These are phyloP conservation scores for Meghimatium bilineatum DNA, from an alignment of 2,888 invertebrate genomes.

Conservation along the genomic window DNA sequence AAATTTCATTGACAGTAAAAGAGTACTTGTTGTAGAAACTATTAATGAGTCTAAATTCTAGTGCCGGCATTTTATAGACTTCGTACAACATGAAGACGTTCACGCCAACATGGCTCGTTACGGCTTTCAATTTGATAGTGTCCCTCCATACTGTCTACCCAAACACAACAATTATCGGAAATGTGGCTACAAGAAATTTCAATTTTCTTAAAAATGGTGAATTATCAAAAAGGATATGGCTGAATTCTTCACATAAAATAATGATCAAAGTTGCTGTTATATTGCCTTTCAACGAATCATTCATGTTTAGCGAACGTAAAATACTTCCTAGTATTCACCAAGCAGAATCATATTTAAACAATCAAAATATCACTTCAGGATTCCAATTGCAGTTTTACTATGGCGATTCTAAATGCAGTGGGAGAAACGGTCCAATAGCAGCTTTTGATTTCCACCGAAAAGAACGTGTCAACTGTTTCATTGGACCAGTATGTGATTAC, in stretches of 20 bases:
- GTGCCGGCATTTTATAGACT: no score
- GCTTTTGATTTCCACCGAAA: slow-evolving; percentile 68
- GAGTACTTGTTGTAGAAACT: no score
- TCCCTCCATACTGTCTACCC: no score
- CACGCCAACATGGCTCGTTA: no score
- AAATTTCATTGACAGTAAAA: no score
- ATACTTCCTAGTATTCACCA: slow-evolving; percentile 63
- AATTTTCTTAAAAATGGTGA: background rate
- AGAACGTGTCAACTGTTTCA: slow-evolving; percentile 62
- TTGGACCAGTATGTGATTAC: slow-evolving; percentile 78
- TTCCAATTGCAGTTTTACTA: slow-evolving; percentile 49
- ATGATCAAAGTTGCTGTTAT: slow-evolving; percentile 53
- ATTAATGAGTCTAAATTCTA: no score
- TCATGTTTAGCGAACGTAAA: slow-evolving; percentile 54
- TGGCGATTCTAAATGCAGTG: slow-evolving; percentile 55
- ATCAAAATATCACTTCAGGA: slow-evolving; percentile 7
- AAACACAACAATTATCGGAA: background rate
- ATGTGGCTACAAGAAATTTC: background rate
- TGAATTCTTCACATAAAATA: slow-evolving; percentile 54
- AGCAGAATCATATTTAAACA: slow-evolving; percentile 53
- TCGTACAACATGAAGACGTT: no score
- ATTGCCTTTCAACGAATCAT: slow-evolving; percentile 51
- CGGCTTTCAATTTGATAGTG: no score
- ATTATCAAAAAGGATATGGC: background rate
- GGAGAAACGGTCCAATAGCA: slow-evolving; percentile 58